Evolutionary conservation across 1,140 invertebrate species (phyloP).

Genomic region (Aphelinus certus): DNA sequence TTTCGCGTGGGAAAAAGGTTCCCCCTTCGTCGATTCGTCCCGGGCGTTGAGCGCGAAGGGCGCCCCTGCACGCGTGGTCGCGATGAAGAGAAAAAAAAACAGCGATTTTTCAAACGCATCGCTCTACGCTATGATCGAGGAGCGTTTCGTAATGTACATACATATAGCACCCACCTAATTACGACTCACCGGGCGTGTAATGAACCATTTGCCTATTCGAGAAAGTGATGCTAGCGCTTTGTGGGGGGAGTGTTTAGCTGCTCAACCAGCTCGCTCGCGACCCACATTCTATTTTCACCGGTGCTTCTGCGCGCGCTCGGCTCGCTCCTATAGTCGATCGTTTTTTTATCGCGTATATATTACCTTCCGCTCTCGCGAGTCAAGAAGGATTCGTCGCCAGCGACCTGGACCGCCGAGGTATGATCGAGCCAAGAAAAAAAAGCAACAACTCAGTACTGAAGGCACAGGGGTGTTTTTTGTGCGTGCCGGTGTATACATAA

Average conservation of each 20-base stretch:
- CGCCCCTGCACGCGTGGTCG: too few relatives aligned
- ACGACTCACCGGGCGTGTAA: too few relatives aligned
- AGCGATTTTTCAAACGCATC: not conserved
- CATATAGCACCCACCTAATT: not conserved
- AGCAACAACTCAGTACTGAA: too few relatives aligned
- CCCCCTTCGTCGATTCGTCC: constrained; percentile 11
- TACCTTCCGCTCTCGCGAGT: too few relatives aligned
- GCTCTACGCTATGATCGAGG: too few relatives aligned
- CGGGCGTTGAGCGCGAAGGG: not conserved
- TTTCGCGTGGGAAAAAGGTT: constrained; percentile 35
- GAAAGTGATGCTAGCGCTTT: constrained; percentile 7
- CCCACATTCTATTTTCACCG: constrained; percentile 6
- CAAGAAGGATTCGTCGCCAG: too few relatives aligned
- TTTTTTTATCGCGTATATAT: too few relatives aligned
- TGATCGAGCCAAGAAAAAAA: too few relatives aligned
- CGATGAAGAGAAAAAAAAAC: not conserved
- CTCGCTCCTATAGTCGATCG: too few relatives aligned
- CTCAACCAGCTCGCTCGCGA: not conserved
- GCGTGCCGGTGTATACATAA: too few relatives aligned
- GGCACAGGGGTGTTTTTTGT: too few relatives aligned
- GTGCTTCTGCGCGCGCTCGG: not conserved
- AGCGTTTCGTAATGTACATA: not conserved
- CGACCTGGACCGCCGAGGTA: too few relatives aligned
- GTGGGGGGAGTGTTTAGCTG: not conserved
- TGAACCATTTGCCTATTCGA: not conserved